These are phyloP conservation scores for Tonatia bakeri DNA, from an alignment of 2,113 vertebrate species.

Conservation along the genomic window DNA sequence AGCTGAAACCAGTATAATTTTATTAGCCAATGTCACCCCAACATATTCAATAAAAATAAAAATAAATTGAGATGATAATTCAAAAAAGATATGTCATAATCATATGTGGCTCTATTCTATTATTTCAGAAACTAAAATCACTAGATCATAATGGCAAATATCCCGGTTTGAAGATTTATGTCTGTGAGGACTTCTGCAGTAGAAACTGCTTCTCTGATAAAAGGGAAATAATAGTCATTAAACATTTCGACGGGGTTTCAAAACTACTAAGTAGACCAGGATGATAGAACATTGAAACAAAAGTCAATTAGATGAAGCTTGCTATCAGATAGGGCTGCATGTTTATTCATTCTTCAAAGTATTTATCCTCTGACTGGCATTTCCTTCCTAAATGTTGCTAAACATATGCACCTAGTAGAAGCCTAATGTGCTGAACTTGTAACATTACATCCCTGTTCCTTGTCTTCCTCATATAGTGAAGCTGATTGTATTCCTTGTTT, in stretches of 20 bases:
- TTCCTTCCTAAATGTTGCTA: slow-evolving; percentile 34
- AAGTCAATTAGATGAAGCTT: neutral
- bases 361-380: slow-evolving; percentile 34
- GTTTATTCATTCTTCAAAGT: slow-evolving; percentile 1
- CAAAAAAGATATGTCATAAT: neutral
- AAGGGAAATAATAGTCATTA: neutral
- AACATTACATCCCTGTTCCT: neutral
- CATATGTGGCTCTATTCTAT: neutral
- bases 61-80: neutral
- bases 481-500: slow-evolving; percentile 56
- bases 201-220: neutral
- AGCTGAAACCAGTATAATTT: neutral
- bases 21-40: neutral
- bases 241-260: neutral
- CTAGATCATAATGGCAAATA: neutral
- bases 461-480: slow-evolving; percentile 51
- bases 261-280: neutral
- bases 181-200: slow-evolving; percentile 6
- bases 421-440: slow-evolving; percentile 18
- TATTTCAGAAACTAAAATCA: slow-evolving; percentile 2
- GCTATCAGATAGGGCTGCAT: neutral
- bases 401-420: slow-evolving; percentile 39
- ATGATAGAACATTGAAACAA: slow-evolving; percentile 12
- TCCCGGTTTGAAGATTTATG: neutral
- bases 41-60: neutral